Base-by-base conservation (phyloP, 2,888 invertebrate species). In the Archaeoteleia sp. region DNA sequence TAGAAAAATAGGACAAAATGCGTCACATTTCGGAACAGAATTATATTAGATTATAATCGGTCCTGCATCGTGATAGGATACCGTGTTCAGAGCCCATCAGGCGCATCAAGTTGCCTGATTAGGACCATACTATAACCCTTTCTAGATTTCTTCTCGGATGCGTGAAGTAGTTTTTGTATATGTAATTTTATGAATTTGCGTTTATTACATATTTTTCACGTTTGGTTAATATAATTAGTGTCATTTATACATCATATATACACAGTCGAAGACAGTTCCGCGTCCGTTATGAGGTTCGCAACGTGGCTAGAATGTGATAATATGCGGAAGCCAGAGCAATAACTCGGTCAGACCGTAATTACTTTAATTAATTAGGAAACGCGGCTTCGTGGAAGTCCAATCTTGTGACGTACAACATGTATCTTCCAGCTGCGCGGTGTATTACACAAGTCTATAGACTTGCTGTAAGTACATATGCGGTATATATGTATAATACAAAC, bases 361-460 rank as follows among this genome's bases (percentile, higher is more conserved):
- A 79, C 78, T 80, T 81, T 79, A 81, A 81, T 82, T 82, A 82
- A 82, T 82, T 78, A 82, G 79, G 78, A 79, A 80, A 77, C 75
- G 78, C 73, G 75, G 77, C 76, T 78, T 78, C 80, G 77, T 77
- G 78, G 75, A 77, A 79, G 80, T 76, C 77, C 77, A 72, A 81
- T 78, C 80, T 79, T 78, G 78, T 75, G 75, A 77, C 75, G 74
- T 69, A 70, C 71, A 65, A 70, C 76, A 70, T 78, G 76, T 71
- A 78, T 73, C 74, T 77, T 67, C 57, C 62, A 48, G 60, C 63
- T 61, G 62, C 45, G 43, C 49, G 54, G 37, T 67, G 49, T 55
- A 46, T 40, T 54, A 51, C 46, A 51, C 61, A 34, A 54, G 39
- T 61, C 61, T 61, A 51, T 60, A 51, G 54, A 49, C 49, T 27